Evolutionary conservation across 2,888 invertebrate species (phyloP), one percentile per base, ranked within the genome.

Genomic region (Clistopyga incitator): DNA sequence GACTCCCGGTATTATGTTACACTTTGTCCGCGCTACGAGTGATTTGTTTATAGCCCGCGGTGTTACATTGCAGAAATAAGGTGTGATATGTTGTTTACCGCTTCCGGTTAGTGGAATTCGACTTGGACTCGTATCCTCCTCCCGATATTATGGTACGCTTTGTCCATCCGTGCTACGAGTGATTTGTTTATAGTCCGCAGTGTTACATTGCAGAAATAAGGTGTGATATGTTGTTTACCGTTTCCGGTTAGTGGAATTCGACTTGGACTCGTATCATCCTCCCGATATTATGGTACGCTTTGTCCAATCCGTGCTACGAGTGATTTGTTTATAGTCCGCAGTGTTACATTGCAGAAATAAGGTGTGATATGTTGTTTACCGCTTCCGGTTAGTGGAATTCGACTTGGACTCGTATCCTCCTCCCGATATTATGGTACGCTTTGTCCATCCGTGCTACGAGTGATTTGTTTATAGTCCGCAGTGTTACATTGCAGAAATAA

Each of bases 71-170:
- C n/a, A 1, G 54, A 11, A 56, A 38, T 34, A 61, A 61, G 34
- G 61, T 61, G 61, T 38, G 38, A 61, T 15, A 38, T 61, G 18
- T 38, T 61, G 34, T 61, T 61, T 61, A 61, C 61, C 38, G 10
- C 61, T 61, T 10, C 38, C 38, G 61, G 10, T 38, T 8, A 11
- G 10, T 34, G 1, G 15, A 29, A 0, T n/a, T 6, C 34, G 25
- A 20, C 20, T 52, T n/a, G n/a, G 29, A 29, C 29, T 29, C 4
- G 4, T 29, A 29, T 29, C 4, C 2, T 15, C 13, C 56, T 25
- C 11, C 25, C n/a, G 59, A 18, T 42, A 42, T 23, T 20, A 65
- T 65, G 65, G 20, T 18, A 8, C 64, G 20, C 64, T 61, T 10
- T 34, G 61, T 61, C 61, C n/a, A n/a, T 52, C 18, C 50, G 23